These are phyloP conservation scores for Hylomyscus alleni DNA, from an alignment of 2,797 vertebrate species.

Conservation along the genomic window DNA sequence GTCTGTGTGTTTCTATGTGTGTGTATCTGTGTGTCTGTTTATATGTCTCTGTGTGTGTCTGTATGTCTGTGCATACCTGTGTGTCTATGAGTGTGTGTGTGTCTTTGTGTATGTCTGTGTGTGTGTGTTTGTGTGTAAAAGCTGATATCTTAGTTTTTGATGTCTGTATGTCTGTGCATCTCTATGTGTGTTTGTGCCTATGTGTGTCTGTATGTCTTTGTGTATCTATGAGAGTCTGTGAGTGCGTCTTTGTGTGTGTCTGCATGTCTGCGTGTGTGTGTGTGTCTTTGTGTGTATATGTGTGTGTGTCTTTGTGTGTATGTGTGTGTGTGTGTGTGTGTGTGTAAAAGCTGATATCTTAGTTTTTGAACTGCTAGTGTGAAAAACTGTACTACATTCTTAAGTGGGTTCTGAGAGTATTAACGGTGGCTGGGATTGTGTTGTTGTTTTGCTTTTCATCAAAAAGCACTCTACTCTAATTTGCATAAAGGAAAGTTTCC, in stretches of 20 bases:
- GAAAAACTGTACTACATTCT: conserved; percentile 83
- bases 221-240: conserved; percentile 71
- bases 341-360: conserved; percentile 83
- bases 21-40: conserved; percentile 58
- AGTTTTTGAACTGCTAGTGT: conserved; percentile 87
- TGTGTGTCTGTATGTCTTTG: conserved; percentile 81
- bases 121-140: too few species aligned
- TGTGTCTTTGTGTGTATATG: conserved; percentile 74
- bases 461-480: conserved; percentile 79
- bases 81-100: conserved; percentile 73
- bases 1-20: too few species aligned
- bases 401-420: conserved; percentile 84
- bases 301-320: conserved; percentile 84
- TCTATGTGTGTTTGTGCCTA: background rate
- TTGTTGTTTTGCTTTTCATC: conserved; percentile 81
- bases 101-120: background rate
- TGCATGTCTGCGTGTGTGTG: conserved; percentile 82
- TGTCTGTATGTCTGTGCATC: too few species aligned
- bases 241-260: too few species aligned
- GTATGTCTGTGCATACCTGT: conserved; percentile 80
- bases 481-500: conserved; percentile 85
- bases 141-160: too few species aligned
- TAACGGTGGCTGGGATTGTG: background rate
- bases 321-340: conserved; percentile 84
- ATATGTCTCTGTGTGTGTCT: conserved; percentile 82